Percentiles rank a stretch among this genome's conserved stretches.
Evolutionary conservation across 2,797 vertebrate species (phyloP).

Genomic region (Manis javanica): DNA sequence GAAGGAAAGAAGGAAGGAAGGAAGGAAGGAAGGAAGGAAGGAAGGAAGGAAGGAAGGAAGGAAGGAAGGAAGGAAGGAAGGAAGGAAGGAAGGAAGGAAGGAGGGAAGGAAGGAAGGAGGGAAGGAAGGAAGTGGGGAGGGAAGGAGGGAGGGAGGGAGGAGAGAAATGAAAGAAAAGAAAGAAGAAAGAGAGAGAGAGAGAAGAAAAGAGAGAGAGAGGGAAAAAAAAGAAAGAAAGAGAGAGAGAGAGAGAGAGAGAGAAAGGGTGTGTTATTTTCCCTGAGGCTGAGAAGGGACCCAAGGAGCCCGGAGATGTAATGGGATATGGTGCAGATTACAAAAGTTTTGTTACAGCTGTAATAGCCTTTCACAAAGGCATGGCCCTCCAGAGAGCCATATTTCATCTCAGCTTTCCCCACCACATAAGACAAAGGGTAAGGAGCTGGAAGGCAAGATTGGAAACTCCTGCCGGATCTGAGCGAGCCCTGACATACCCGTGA

Average conservation of each 20-base stretch:
- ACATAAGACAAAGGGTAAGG: conserved; percentile 85
- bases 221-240: too few relatives aligned
- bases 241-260: not conserved
- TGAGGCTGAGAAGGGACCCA: conserved; percentile 75
- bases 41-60: too few relatives aligned
- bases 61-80: too few relatives aligned
- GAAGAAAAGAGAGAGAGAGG: too few relatives aligned
- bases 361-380: conserved; percentile 85
- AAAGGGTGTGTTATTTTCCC: conserved; percentile 71
- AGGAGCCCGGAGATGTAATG: conserved; percentile 82
- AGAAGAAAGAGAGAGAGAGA: too few relatives aligned
- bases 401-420: conserved; percentile 86
- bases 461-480: conserved; percentile 86
- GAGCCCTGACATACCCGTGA: conserved; percentile 89
- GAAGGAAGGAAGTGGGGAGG: too few relatives aligned
- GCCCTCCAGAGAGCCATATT: conserved; percentile 84
- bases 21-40: too few relatives aligned
- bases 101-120: too few relatives aligned
- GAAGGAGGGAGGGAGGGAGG: too few relatives aligned
- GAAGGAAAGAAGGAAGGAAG: rapidly evolving
- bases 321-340: conserved; percentile 84
- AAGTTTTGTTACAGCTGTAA: conserved; percentile 86
- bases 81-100: too few relatives aligned
- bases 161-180: too few relatives aligned
- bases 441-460: conserved; percentile 92